Base-by-base conservation (phyloP, 2,113 vertebrate species). In the Hylia prasina region DNA sequence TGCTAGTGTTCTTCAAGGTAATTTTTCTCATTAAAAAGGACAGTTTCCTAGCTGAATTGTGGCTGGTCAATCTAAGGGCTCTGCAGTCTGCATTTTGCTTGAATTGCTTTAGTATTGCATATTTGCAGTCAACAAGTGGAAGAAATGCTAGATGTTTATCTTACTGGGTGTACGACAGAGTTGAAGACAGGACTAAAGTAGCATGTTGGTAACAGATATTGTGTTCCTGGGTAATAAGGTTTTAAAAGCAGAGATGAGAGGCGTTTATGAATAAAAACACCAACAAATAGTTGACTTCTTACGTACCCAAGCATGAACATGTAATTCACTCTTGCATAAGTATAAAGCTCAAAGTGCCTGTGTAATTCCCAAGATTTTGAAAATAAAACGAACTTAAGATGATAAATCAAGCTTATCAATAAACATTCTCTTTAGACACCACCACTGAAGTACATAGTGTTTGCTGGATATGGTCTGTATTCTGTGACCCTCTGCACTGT, bases 121-220 rank as follows among this genome's bases (percentile, higher is more conserved):
- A 1, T 79, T 89, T 82, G 7, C 13, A 86, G 37, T 30, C 45
- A 82, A 35, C 4, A 79, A 60, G 7, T 56, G 8, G 27, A 87
- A 82, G n/a, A 84, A 91, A 70, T 48, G 11, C 2, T 40, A 27
- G 18, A 60, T 45, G 42, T 70, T 65, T 70, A 24, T 65, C 33
- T 73, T 61, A 56, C n/a, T 0, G 0, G 17, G 3, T 58, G 18
- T n/a, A 50, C 21, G n/a, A 37, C 37, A 65, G 27, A 56, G 20
- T n/a, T 48, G 35, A 92, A 83, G 28, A 40, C 13, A 65, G 7
- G 7, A 12, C 5, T 77, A 54, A 95, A 77, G 45, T 13, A 64
- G 7, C 28, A 39, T 24, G 6, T 37, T 73, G 17, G 17, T 30
- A 47, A 63, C 19, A 75, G 25, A 13, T 45, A 61, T 0, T 56